Base-by-base conservation (phyloP, 2,888 invertebrate genomes). In the Melolontha melolontha region DNA sequence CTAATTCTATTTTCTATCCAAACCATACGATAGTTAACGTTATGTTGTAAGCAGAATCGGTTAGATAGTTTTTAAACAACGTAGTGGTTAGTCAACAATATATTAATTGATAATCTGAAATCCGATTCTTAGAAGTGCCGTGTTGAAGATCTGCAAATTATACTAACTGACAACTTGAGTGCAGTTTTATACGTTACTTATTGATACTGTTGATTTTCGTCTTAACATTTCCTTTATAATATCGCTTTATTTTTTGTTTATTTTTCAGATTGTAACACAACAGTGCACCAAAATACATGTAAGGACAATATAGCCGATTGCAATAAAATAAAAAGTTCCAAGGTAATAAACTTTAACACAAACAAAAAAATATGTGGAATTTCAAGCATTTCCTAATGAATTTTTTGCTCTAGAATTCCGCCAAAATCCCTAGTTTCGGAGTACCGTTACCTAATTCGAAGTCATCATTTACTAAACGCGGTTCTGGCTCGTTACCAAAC, bases 301-400 rank as follows among this genome's bases (percentile, higher is more conserved):
- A 95, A 95, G 82, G 96, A 96, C 80, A 93, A 94, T 85, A 91
- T 94, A 73, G 85, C 90, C 63, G 93, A 94, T 78, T 96, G 96
- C 83, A 90, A 89, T 74, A 92, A 92, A 81, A 88, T 90, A 59
- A 92, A 89, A 84, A 82, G 86, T 63, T 86, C 87, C 54, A 90
- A 89, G 87, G 89, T 88, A 79, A 68, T 79, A 77, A 8, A 55
- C 8, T n/a, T 41, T 42, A n/a, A 17, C 17, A 54, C 34, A 6
- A 34, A 2, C 6, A 2, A 5, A 34, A 6, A 34, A 16, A 8
- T n/a, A n/a, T 17, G 2, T 39, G 2, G 14, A 22, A 12, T 29
- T 29, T 12, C 6, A 34, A 54, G 10, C 29, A 34, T 2, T 47
- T n/a, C 8, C 12, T 47, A 27, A 29, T 62, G 11, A 27, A n/a